Evolutionary conservation across 2,113 vertebrate genomes (phyloP), one percentile per base, ranked within the genome.

Genomic region (Hippopotamus amphibius): DNA sequence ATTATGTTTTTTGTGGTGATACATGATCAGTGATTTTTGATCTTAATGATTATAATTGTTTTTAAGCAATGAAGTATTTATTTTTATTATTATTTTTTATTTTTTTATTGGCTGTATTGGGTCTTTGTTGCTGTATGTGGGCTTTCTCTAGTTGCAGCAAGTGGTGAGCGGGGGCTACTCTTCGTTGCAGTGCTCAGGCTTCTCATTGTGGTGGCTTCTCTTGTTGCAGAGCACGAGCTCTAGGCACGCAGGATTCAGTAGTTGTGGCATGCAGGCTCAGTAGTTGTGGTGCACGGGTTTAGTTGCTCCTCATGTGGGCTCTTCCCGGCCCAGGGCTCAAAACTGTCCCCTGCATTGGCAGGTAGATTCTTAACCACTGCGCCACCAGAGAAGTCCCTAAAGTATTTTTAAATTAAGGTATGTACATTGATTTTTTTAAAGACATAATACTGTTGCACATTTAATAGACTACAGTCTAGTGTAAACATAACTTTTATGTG

Each of bases 391-490:
- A 74, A 46, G 24, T 46, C 13, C 24, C 71, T 15, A 33, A 53
- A 37, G 77, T 37, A n/a, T 24, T 26, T 57, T 9, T 80, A 10
- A 16, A 57, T 9, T 0, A 4, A 57, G 53, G 1, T 9, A 33
- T 24, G 12, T 53, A 3, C 48, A 4, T 13, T 28, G 61, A 0
- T 65, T n/a, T 33, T n/a, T 50, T 77, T 3, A 53, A 37, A 37
- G 48, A 50, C 3, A 1, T 8, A 21, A 5, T 55, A 16, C n/a
- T 21, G 1, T 2, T 8, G 21, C 3, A 7, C 11, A 2, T 24
- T 33, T 55, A 37, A 37, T 8, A 55, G 76, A 14, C 33, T n/a
- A 24, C 19, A 37, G 5, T 55, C 30, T 7, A 8, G 3, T 14
- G 3, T 55, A n/a, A 22, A 79, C n/a, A 5, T 8, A 79, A 55